Evolutionary conservation across 2,113 vertebrate species (phyloP).

Genomic region (Coracopsis vasa): DNA sequence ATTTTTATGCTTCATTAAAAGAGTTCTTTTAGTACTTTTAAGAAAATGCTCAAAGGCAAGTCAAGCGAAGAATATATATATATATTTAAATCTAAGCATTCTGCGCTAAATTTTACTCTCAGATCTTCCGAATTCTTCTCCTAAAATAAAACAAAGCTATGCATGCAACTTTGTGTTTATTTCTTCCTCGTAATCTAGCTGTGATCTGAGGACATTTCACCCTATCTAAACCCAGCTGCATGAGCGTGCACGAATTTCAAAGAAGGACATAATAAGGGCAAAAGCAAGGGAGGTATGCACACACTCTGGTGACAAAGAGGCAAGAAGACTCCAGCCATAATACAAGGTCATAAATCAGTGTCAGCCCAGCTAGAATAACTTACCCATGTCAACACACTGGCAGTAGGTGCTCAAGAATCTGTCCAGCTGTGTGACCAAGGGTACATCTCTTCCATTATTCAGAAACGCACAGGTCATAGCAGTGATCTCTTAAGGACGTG

Average conservation of each 20-base stretch:
- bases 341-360: background rate
- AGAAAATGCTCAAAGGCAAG: constrained; percentile 71
- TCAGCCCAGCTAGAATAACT: background rate
- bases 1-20: constrained; percentile 79
- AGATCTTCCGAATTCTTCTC: background rate
- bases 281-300: background rate
- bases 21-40: constrained; percentile 64
- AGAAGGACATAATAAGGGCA: background rate
- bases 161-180: background rate
- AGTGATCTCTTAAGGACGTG: background rate
- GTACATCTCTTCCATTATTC: background rate
- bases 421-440: background rate
- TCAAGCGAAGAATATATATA: background rate
- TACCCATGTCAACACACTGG: background rate
- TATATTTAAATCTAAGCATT: constrained; percentile 33
- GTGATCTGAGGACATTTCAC: background rate
- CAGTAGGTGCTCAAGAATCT: constrained; percentile 2
- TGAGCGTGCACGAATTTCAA: background rate
- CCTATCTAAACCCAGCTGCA: background rate
- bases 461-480: background rate
- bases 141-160: background rate
- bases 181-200: background rate
- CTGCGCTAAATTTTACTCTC: constrained; percentile 47
- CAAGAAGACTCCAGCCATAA: background rate
- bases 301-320: background rate